Base-by-base conservation (phyloP, 2,888 invertebrate species). In the Sympetrum striolatum region DNA sequence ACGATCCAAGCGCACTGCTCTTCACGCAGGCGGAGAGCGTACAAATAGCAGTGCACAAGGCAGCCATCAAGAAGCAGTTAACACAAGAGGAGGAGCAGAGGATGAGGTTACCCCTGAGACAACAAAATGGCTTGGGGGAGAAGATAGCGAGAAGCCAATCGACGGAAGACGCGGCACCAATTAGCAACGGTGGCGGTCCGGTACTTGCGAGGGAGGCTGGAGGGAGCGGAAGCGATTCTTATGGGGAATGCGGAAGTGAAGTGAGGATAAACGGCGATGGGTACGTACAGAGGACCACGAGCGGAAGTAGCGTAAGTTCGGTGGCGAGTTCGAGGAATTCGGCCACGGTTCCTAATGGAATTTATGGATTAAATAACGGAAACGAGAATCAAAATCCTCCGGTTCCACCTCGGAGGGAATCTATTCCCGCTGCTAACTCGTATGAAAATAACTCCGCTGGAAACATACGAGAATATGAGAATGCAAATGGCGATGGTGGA, bases 41-140 rank as follows among this genome's bases (percentile, higher is more conserved):
- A 6, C 93, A 94, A 91, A 93, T 93, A 80, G 94, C 94, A 15
- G 92, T 94, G 22, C 93, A 94, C 91, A 93, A 94, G 91, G 94
- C 94, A 22, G 94, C 94, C 18, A 93, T 94, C 90, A 94, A 93
- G 90, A 94, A 94, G 91, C 94, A 94, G 92, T 92, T 94, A 91
- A 93, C 93, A n/a, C 92, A 92, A 80, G 93, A 93, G 91, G 94
- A 93, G 90, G 93, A 93, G 37, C 92, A 93, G 81, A 91, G 93
- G 86, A 81, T 90, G 44, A 86, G 37, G 18, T n/a, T 58, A 48
- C 73, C 48, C 39, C 44, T 81, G 3, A 79, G 48, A 25, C 39
- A 58, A 44, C 12, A 64, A 90, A 31, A 90, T 60, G 37, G 22
- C 37, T 35, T 82, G 79, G 81, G 44, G 60, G 81, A 22, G 58